Percentiles rank a stretch among this genome's conserved stretches.
These are phyloP conservation scores for Belgica antarctica DNA, from an alignment of 2,888 invertebrate species.

Conservation along the genomic window DNA sequence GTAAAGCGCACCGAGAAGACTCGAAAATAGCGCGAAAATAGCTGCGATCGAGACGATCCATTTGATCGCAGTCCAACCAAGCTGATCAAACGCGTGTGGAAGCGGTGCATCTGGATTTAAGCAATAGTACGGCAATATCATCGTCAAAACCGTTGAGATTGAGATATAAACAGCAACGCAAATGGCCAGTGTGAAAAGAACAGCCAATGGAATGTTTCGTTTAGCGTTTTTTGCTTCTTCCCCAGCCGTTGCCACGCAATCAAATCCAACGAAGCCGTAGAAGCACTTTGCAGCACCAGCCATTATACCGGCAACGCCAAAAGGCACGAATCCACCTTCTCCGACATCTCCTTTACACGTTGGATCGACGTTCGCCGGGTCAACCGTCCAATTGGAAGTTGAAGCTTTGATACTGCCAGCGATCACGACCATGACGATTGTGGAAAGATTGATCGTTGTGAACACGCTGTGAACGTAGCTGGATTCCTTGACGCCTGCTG, in stretches of 20 bases:
- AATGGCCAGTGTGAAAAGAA: constrained; percentile 71
- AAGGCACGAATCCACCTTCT: constrained; percentile 19
- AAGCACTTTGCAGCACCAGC: constrained; percentile 66
- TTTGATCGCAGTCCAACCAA: not conserved
- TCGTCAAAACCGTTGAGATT: constrained; percentile 80
- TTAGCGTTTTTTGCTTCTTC: constrained; percentile 90
- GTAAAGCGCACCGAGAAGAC: constrained; percentile 82
- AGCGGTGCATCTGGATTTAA: constrained; percentile 61
- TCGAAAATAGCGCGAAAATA: constrained; percentile 86
- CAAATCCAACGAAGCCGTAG: constrained; percentile 92
- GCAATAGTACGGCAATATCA: constrained; percentile 86
- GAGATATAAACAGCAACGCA: constrained; percentile 79
- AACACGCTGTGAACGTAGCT: constrained; percentile 88
- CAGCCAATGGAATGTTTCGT: constrained; percentile 77
- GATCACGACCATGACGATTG: constrained; percentile 76
- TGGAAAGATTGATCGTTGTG: constrained; percentile 79
- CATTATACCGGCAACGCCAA: not conserved
- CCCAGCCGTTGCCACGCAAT: constrained; percentile 76
- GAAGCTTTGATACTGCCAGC: constrained; percentile 81
- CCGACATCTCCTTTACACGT: constrained; percentile 51
- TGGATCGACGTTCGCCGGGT: constrained; percentile 60
- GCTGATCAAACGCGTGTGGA: not conserved
- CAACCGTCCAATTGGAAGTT: constrained; percentile 75
- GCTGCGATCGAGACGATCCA: constrained; percentile 63
- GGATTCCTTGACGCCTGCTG: constrained; percentile 75